phyloP scores from a whole-genome alignment of 2,797 vertebrate genomes.

The Sebastes variabilis region DNA sequence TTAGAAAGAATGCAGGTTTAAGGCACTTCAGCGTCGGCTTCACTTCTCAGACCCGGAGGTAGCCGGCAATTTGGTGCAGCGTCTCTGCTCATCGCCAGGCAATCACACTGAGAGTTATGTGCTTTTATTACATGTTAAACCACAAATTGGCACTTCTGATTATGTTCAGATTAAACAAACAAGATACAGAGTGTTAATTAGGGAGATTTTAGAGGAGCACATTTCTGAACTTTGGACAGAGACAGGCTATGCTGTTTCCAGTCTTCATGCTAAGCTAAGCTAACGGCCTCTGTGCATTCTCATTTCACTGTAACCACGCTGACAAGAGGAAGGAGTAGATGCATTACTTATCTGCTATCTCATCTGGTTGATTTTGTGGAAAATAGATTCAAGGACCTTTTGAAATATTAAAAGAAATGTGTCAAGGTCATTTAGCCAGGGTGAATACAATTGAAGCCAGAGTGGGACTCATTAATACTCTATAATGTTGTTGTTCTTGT shows the following conservation, averaged over 20 bases:
- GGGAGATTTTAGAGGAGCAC: neutral
- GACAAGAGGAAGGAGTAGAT: neutral
- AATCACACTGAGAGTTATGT: neutral
- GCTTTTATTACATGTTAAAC: neutral
- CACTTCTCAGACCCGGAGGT: no score
- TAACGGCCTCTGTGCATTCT: neutral
- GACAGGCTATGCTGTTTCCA: neutral
- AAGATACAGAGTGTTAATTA: neutral
- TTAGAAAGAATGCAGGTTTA: no score
- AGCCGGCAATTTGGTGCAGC: no score
- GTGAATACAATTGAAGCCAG: neutral
- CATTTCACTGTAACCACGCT: neutral
- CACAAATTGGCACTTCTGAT: neutral
- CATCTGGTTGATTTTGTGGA: neutral
- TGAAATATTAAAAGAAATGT: conserved; percentile 28
- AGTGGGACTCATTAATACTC: conserved; percentile 1
- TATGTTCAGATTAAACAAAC: neutral
- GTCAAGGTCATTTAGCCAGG: conserved; percentile 1
- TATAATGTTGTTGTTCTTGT: neutral
- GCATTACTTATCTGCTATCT: neutral
- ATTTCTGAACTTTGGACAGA: neutral
- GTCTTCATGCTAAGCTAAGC: neutral
- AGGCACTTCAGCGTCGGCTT: no score
- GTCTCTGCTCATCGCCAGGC: no score
- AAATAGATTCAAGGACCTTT: conserved; percentile 15